Conservation (phyloP, 2,888 invertebrate genomes). For the Sinelater perroti region DNA sequence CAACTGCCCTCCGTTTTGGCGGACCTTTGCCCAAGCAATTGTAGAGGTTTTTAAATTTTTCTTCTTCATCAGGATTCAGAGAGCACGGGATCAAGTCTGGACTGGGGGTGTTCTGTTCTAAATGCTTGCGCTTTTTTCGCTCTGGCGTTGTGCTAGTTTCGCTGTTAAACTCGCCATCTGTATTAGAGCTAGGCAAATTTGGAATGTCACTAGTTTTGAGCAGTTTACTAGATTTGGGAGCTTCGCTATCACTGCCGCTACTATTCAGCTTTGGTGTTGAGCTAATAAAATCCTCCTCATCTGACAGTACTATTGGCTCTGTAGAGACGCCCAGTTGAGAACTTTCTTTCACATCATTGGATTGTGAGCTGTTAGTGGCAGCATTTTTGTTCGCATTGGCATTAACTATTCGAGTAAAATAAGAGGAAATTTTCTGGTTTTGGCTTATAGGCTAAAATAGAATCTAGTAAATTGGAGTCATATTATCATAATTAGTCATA, state of each 20-base stretch:
- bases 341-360: too few species aligned
- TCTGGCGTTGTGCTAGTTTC: slow-evolving; percentile 9
- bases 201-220: slow-evolving; percentile 6
- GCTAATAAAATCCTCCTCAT: slow-evolving; percentile 31
- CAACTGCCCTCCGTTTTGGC: neutral
- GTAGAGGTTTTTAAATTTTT: neutral
- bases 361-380: too few species aligned
- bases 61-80: neutral
- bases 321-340: too few species aligned
- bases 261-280: slow-evolving; percentile 20
- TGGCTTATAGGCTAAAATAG: slow-evolving; percentile 27
- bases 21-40: neutral
- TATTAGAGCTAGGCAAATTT: too few species aligned
- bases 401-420: slow-evolving; percentile 27
- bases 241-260: too few species aligned
- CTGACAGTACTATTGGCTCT: too few species aligned
- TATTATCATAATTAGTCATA: neutral
- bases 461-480: neutral
- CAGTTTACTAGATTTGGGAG: too few species aligned
- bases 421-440: slow-evolving; percentile 40
- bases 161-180: too few species aligned
- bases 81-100: slow-evolving; percentile 23
- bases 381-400: neutral
- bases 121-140: neutral
- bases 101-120: slow-evolving; percentile 1